phyloP scores from a whole-genome alignment of 2,888 invertebrate species.

The Drosophila incognita region DNA sequence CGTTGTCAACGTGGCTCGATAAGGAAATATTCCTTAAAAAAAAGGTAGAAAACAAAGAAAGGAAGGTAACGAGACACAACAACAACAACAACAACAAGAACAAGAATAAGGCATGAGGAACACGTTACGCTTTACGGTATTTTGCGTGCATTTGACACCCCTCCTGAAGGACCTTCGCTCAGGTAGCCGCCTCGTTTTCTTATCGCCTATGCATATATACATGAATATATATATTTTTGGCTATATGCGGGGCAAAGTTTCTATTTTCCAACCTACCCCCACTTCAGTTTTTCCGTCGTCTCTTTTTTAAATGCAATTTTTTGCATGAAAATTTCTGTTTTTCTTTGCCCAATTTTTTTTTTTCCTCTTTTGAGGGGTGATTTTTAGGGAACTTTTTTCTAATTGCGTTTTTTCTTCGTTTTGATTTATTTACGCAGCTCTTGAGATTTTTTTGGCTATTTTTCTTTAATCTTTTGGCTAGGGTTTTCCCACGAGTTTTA shows the following conservation, averaged over 20 bases:
- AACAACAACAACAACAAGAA: neutral
- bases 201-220: constrained; percentile 59
- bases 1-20: constrained; percentile 63
- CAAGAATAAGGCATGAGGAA: constrained; percentile 15
- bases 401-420: constrained; percentile 52
- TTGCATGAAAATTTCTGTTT: constrained; percentile 66
- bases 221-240: constrained; percentile 25
- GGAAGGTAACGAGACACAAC: constrained; percentile 42
- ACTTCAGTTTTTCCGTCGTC: constrained; percentile 51
- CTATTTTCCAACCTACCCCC: constrained; percentile 43
- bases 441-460: constrained; percentile 15
- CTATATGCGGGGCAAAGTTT: constrained; percentile 41
- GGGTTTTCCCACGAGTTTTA: constrained; percentile 67
- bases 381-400: constrained; percentile 52
- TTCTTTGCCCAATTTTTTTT: constrained; percentile 25
- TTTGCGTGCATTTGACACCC: constrained; percentile 78
- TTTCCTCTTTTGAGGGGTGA: constrained; percentile 46
- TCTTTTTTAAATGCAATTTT: constrained; percentile 78
- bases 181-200: constrained; percentile 56
- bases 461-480: neutral
- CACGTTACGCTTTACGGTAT: constrained; percentile 69
- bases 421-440: constrained; percentile 57
- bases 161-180: constrained; percentile 37
- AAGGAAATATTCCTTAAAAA: constrained; percentile 61
- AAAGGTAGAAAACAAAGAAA: constrained; percentile 62